Evolutionary conservation across 2,113 vertebrate species (phyloP), one percentile per base, ranked within the genome.

Genomic region (Serinus canaria): DNA sequence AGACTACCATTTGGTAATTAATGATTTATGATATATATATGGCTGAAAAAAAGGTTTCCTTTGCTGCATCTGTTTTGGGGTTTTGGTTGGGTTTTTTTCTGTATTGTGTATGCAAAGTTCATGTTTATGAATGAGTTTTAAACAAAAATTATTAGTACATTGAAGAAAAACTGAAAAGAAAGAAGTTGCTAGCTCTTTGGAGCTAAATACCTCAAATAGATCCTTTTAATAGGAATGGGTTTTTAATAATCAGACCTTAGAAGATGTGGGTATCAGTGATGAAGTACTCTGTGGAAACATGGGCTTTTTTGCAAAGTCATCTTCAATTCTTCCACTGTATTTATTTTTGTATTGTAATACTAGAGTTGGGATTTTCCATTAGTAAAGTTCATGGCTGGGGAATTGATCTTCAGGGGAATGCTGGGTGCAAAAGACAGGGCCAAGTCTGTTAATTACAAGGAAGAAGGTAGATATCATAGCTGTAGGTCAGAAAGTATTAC

Each of bases 81-180:
- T 17, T 66, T 66, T 56, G 18, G 5, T 41, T 14, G 41, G 39
- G 39, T 39, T 11, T 5, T 55, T 27, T 60, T 13, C 18, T 59
- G 6, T 59, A 22, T 59, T 63, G 7, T 83, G 25, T 83, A 80
- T 47, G 13, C 6, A 70, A 5, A 31, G 7, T 28, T 81, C 33
- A 58, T 80, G 9, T 76, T 85, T 85, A 89, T 90, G 59, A 83
- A 77, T 52, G 7, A 89, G 11, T 63, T 80, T 70, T 50, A 82
- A 85, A 73, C 7, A 76, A 60, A 85, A 76, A 39, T 37, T 63
- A 50, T 8, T 28, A 59, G 9, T 20, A 50, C 6, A 53, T 4
- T 67, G 31, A 90, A 82, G 31, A 81, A 80, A 89, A 86, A 23
- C 7, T 77, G 30, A 59, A 58, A 47, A 74, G 8, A 74, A 15